Conservation (phyloP, 1,140 invertebrate species). For the Drosophila nigrodunni region DNA sequence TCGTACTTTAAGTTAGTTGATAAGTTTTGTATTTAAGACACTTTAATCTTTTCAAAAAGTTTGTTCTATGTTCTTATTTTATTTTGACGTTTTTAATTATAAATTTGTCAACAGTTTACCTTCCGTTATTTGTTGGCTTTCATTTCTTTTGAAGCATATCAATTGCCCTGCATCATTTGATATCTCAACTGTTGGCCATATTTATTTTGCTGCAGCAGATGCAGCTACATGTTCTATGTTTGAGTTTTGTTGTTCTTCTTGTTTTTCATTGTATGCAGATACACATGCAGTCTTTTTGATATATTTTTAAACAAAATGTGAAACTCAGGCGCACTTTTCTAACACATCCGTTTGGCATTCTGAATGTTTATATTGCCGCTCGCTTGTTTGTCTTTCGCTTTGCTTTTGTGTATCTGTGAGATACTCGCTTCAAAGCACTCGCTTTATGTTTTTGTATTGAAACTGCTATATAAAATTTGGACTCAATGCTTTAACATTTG, state of each 20-base stretch:
- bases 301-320: slow-evolving; percentile 71
- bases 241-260: slow-evolving; percentile 6
- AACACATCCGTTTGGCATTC: slow-evolving; percentile 32
- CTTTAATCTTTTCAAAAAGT: too few species aligned
- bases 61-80: too few species aligned
- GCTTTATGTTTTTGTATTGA: slow-evolving; percentile 33
- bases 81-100: too few species aligned
- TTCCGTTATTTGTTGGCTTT: too few species aligned
- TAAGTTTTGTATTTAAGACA: too few species aligned
- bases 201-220: slow-evolving; percentile 32
- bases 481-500: slow-evolving; percentile 60
- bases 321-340: slow-evolving; percentile 30
- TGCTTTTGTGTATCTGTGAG: slow-evolving; percentile 52
- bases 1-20: too few species aligned
- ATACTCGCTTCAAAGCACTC: slow-evolving; percentile 28
- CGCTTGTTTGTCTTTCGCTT: slow-evolving; percentile 37
- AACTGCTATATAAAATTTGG: slow-evolving; percentile 57
- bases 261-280: not conserved
- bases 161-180: not conserved
- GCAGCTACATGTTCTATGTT: slow-evolving; percentile 44
- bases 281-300: slow-evolving; percentile 32
- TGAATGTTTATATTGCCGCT: slow-evolving; percentile 39
- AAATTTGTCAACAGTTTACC: too few species aligned
- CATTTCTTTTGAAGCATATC: not conserved
- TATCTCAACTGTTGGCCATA: slow-evolving; percentile 3